These are phyloP conservation scores for Mohoua ochrocephala DNA, from an alignment of 2,113 vertebrate genomes.

Conservation along the genomic window DNA sequence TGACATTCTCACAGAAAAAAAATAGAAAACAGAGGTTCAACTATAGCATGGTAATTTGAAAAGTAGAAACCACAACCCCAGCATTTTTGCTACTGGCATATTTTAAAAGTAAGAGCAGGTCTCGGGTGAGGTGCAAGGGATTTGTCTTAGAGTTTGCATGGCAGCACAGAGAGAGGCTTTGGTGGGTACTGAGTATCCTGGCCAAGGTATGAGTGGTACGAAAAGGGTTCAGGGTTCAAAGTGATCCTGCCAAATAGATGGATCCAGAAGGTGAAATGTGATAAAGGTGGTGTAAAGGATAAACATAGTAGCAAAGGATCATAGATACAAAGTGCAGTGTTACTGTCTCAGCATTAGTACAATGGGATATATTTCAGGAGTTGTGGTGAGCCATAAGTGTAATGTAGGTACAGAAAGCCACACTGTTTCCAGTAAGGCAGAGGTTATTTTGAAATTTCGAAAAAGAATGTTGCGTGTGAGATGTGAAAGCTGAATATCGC, in stretches of 20 bases:
- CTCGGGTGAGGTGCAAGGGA: not conserved
- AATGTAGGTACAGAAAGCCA: not conserved
- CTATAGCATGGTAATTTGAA: not conserved
- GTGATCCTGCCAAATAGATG: not conserved
- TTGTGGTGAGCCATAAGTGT: not conserved
- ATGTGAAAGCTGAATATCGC: not conserved
- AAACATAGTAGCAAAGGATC: not conserved
- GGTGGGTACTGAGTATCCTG: not conserved
- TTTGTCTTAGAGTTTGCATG: not conserved
- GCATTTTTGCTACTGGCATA: not conserved
- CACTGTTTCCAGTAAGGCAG: not conserved
- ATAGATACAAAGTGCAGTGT: not conserved
- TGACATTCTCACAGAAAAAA: not conserved
- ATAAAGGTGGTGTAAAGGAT: not conserved
- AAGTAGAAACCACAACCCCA: not conserved
- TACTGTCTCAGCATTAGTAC: not conserved
- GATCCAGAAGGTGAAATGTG: not conserved
- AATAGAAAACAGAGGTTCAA: not conserved
- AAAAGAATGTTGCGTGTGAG: not conserved
- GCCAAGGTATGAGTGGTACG: not conserved
- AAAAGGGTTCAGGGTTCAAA: not conserved
- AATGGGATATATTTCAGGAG: not conserved
- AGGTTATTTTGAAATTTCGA: not conserved
- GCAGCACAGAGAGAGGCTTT: not conserved
- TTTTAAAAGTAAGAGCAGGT: not conserved